Percentiles rank a stretch among this genome's conserved stretches.
These are phyloP conservation scores for Azorinus chamasolen DNA, from an alignment of 2,888 invertebrate species.

Conservation along the genomic window DNA sequence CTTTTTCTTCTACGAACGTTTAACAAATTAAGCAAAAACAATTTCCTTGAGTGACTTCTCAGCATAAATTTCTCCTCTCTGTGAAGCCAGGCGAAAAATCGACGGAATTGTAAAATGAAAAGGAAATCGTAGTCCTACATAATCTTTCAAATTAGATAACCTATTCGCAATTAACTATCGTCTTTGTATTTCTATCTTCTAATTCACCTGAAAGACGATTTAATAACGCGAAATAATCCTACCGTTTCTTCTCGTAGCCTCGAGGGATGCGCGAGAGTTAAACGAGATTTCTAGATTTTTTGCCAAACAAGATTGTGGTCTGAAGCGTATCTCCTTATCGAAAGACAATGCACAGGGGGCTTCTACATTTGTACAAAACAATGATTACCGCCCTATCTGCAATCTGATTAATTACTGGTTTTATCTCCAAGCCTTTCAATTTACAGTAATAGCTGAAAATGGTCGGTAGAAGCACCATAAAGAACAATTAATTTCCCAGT, in stretches of 20 bases:
- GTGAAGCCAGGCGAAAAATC: conserved; percentile 34
- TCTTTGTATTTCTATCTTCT: conserved; percentile 43
- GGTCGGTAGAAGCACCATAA: conserved; percentile 33
- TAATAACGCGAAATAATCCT: conserved; percentile 31
- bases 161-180: conserved; percentile 46
- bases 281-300: conserved; percentile 46
- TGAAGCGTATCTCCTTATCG: conserved; percentile 47
- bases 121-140: conserved; percentile 40
- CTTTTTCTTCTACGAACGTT: no score
- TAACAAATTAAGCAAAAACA: background rate
- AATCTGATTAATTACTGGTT: conserved; percentile 42
- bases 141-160: conserved; percentile 58
- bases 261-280: conserved; percentile 48
- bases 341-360: conserved; percentile 42
- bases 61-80: conserved; percentile 8
- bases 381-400: conserved; percentile 13
- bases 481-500: conserved; percentile 54
- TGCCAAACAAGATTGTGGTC: conserved; percentile 38
- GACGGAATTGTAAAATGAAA: conserved; percentile 30
- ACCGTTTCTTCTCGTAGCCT: conserved; percentile 45
- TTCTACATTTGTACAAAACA: conserved; percentile 52
- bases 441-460: conserved; percentile 39
- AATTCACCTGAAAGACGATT: conserved; percentile 51
- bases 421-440: conserved; percentile 48
- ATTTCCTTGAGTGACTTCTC: background rate